Evolutionary conservation across 2,888 invertebrate genomes (phyloP).

Genomic region (Glyphotaelius pellucidus): DNA sequence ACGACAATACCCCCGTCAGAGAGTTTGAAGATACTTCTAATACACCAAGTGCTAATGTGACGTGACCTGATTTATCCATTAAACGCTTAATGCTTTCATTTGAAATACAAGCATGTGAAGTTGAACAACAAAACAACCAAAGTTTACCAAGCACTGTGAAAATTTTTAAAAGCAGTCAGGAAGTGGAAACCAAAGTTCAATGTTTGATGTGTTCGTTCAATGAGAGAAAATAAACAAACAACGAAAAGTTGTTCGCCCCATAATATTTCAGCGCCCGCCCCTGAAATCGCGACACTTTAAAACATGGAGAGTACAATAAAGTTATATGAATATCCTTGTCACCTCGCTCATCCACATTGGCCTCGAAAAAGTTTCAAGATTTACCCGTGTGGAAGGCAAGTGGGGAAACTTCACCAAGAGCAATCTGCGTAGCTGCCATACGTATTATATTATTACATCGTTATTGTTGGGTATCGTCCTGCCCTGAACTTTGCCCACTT

Average conservation of each 20-base stretch:
- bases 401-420: constrained; percentile 21
- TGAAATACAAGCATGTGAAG: neutral
- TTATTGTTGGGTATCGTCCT: constrained; percentile 46
- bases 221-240: neutral
- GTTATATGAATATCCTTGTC: constrained; percentile 30
- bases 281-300: neutral
- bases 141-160: neutral
- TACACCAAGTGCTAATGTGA: neutral
- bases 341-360: constrained; percentile 40
- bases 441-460: constrained; percentile 33
- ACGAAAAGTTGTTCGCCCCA: neutral
- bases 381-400: constrained; percentile 13
- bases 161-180: neutral
- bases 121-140: neutral
- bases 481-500: constrained; percentile 42
- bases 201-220: neutral
- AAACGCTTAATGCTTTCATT: neutral
- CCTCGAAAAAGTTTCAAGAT: constrained; percentile 34
- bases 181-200: constrained; percentile 1
- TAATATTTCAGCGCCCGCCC: neutral
- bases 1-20: neutral
- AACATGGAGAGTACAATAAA: constrained; percentile 34
- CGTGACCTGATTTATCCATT: neutral
- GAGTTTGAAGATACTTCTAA: neutral
- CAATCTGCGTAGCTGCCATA: constrained; percentile 31